Conservation (phyloP, 2,888 invertebrate species). For the Seladonia tumulorum region DNA sequence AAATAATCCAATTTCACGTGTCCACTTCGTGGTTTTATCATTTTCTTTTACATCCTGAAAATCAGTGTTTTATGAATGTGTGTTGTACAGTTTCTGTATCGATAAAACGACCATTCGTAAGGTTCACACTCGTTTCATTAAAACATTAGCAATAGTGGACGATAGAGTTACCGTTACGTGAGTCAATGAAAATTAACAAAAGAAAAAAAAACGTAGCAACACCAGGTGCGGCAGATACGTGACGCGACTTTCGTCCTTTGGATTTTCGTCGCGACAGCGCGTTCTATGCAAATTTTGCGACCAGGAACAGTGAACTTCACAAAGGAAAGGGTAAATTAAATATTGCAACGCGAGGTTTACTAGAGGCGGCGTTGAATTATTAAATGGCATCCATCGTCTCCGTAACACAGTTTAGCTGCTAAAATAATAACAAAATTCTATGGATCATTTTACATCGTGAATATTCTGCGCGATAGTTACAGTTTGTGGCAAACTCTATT, state of each 20-base stretch:
- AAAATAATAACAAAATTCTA: background rate
- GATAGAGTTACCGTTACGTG: background rate
- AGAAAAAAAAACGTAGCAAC: constrained; percentile 40
- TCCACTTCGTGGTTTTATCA: no score
- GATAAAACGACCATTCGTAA: background rate
- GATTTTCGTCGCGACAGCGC: constrained; percentile 23
- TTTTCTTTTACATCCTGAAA: no score
- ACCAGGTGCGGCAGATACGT: constrained; percentile 36
- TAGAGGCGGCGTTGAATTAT: constrained; percentile 12
- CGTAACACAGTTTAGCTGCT: background rate
- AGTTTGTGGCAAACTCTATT: background rate
- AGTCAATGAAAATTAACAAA: constrained; percentile 15
- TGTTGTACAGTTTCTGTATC: no score
- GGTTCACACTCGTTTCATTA: background rate
- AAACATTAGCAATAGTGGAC: background rate
- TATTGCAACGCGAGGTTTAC: constrained; percentile 23
- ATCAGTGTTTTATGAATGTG: no score
- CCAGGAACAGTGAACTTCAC: constrained; percentile 26
- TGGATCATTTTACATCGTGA: background rate
- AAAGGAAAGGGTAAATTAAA: constrained; percentile 49
- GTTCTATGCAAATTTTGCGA: constrained; percentile 52
- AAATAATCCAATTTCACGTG: background rate
- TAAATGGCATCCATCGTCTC: constrained; percentile 24
- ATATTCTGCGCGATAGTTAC: background rate
- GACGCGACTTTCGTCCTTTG: constrained; percentile 42